Base-by-base conservation (phyloP, 2,797 vertebrate genomes). In the Sternotherus odoratus region DNA sequence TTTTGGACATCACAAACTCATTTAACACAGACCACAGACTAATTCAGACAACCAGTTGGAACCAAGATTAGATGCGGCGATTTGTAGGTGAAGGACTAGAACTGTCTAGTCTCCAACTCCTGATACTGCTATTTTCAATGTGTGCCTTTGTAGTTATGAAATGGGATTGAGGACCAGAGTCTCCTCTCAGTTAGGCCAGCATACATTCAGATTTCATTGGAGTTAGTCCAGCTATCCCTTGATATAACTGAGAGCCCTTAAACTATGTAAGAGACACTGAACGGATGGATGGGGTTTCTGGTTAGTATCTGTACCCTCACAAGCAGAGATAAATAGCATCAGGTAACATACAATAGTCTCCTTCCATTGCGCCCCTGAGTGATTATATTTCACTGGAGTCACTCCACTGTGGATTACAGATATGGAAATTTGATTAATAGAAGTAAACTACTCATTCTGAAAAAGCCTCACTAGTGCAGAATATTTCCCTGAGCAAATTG, bases 121-220 rank as follows among this genome's bases (percentile, higher is more conserved):
- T 88, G 83, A 12, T 85, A 53, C 72, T 5, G 1, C 82, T 8
- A 0, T 82, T 95, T 43, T 85, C 77, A 87, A 6, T 91, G 91
- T 91, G 75, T 95, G 88, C 39, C 82, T 91, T 3, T 0, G 33
- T 80, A 96, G 82, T 92, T 95, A 92, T 80, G 84, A 84, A 88
- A 79, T 84, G 51, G 85, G 82, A 53, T 1, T 88, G 92, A 87
- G 13, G 33, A 39, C 39, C 78, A 74, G 21, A 26, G 50, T 23
- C 81, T 92, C 85, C 50, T 80, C 85, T 93, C 94, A 82, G 26
- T 94, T 86, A 86, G 85, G 89, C 0, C 23, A 48, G 69, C 95
- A 92, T 48, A 95, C 95, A 96, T 92, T 92, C 90, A 92, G 94
- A 86, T 93, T 92, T 83, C 66, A 19, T 77, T 85, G 90, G 88